phyloP scores from a whole-genome alignment of 1,140 invertebrate genomes.

The Calliphora vicina region DNA sequence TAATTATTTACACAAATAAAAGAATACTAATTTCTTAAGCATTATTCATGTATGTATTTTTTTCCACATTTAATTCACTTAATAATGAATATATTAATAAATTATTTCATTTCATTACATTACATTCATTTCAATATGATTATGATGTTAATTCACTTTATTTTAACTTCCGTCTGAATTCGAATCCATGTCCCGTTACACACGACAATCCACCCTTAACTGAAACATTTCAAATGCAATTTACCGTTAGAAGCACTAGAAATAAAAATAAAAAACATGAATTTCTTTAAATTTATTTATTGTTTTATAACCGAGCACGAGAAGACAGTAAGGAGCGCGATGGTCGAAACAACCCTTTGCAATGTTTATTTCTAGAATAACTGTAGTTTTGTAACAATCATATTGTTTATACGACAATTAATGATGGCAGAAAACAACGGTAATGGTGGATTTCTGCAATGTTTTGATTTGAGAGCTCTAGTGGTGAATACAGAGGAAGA shows the following conservation, averaged over 20 bases:
- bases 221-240: constrained; percentile 26
- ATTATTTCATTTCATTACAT: background rate
- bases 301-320: background rate
- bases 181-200: background rate
- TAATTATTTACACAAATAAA: no score
- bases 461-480: no score
- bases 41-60: no score
- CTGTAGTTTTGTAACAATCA: background rate
- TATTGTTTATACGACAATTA: background rate
- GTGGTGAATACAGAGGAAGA: background rate
- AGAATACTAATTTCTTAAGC: no score
- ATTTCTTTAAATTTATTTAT: background rate
- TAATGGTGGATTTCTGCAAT: background rate
- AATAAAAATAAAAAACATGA: no score
- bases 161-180: background rate
- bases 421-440: background rate
- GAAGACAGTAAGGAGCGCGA: no score
- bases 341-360: constrained; percentile 20
- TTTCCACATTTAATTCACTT: background rate
- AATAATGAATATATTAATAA: background rate
- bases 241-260: constrained; percentile 22
- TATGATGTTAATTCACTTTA: background rate
- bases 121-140: background rate
- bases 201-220: constrained; percentile 3
- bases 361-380: constrained; percentile 26